Evolutionary conservation across 1,140 invertebrate species (phyloP), one percentile per base, ranked within the genome.

Genomic region (Polypedilum pembai): DNA sequence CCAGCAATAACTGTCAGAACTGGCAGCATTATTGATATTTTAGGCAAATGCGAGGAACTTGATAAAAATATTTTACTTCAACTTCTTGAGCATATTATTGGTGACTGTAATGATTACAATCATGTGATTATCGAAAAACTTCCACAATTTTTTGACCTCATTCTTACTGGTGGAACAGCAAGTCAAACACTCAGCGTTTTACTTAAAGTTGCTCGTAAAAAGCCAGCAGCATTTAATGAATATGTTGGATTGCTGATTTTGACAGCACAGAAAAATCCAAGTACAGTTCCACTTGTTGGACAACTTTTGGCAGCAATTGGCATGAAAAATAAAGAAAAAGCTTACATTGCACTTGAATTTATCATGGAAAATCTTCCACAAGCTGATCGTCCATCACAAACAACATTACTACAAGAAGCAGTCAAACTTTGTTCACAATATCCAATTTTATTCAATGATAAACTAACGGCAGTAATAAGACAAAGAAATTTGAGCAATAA

Each of bases 21-120:
- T 1, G 18, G 17, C 3, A 69, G 65, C 65, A 69, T 69, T 20
- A n/a, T 69, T 18, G 65, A 69, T 69, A 69, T 96, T 17, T 83
- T 96, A 40, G 89, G 91, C 1, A 88, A 89, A 77, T 94, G 92
- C 82, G 92, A 94, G 80, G 86, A 88, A 72, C 87, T 90, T 76
- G 94, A 96, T 82, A 92, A 92, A 82, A 85, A 91, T 76, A 92
- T 92, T 8, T 83, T 97, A 1, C 85, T 96, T 24, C 88, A 90
- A 77, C 83, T 96, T 40, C 93, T 94, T 80, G 87, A 89, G 45
- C 85, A 92, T 74, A 91, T 96, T 69, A 93, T 92, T 0, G 90
- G 89, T 76, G 87, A 91, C 76, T 90, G 92, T 21, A 66, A 18
- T 18, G 7, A 18, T 3, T 8, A 8, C 5, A 18, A 18, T 20